phyloP scores from a whole-genome alignment of 2,888 invertebrate species.

The Lochmaea crataegi region DNA sequence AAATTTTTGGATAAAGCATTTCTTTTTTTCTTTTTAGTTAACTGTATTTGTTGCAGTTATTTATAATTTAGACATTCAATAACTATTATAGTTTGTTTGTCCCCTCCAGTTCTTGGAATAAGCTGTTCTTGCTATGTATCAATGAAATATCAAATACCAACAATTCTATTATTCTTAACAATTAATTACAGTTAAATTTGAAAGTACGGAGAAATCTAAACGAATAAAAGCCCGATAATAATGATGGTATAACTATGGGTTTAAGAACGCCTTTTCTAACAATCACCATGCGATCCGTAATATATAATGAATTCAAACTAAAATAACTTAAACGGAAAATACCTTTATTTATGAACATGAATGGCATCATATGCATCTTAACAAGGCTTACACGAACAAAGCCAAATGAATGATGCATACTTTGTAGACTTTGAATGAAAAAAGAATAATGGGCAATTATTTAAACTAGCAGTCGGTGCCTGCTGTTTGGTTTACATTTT shows the following conservation, averaged over 20 bases:
- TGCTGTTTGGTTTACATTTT: slow-evolving; percentile 19
- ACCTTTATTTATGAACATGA: slow-evolving; percentile 23
- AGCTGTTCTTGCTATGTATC: not conserved
- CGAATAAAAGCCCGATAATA: slow-evolving; percentile 5
- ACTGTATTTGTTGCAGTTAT: no score
- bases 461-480: slow-evolving; percentile 18
- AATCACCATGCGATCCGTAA: slow-evolving; percentile 11
- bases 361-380: slow-evolving; percentile 17
- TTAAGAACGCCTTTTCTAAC: slow-evolving; percentile 14
- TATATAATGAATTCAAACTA: slow-evolving; percentile 16
- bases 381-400: slow-evolving; percentile 15
- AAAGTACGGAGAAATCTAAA: not conserved
- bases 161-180: not conserved
- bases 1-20: no score
- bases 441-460: slow-evolving; percentile 22
- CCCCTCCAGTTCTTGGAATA: no score
- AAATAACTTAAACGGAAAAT: slow-evolving; percentile 16
- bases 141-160: not conserved
- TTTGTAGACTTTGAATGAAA: slow-evolving; percentile 21
- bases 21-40: no score
- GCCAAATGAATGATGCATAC: slow-evolving; percentile 24
- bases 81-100: no score
- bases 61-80: no score
- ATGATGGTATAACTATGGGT: not conserved
- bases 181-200: not conserved